Base-by-base conservation (phyloP, 2,113 vertebrate species). In the Ptyas mucosa region DNA sequence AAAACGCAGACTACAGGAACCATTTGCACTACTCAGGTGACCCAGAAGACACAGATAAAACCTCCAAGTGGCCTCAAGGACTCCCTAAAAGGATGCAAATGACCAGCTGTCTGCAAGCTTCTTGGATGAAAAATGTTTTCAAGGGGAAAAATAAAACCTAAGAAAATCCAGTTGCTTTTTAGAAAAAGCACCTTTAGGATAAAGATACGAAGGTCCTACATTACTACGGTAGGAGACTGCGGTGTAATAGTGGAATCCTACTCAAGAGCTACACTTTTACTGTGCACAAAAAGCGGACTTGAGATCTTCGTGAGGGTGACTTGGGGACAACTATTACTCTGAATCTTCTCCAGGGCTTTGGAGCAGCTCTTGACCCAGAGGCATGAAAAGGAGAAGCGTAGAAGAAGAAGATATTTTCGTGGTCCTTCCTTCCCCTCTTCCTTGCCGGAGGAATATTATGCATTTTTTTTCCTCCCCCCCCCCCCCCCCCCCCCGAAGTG, bases 401-500 rank as follows among this genome's bases (percentile, higher is more conserved):
- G 96, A 93, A 89, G 96, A 93, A 29, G 93, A 90, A 90, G 96
- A 95, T 87, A 92, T 94, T 93, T 87, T 90, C 88, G 43, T 89
- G 87, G 89, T 9, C 0, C 90, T 94, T 94, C 26, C n/a, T 75
- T 88, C 75, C 88, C 75, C 93, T 94, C 90, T 89, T 53, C 18
- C 29, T 52, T 91, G 93, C 97, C 57, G 26, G 39, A 93, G 92
- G 96, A 96, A 93, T 95, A 12, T 93, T 92, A 57, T 94, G 91
- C 24, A 53, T 95, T 97, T 97, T 95, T 95, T 94, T 55, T 21
- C 15, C 18, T 54, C 18, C 9, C 2, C 11, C 10, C 43, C 43
- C 43, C 58, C 26, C 1, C 54, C 7, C 21, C 55, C 1, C 10
- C 11, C 57, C 57, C 97, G 95, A 94, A 98, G 97, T 96, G 97